phyloP scores from a whole-genome alignment of 2,113 vertebrate species.

The Tragelaphus buxtoni region DNA sequence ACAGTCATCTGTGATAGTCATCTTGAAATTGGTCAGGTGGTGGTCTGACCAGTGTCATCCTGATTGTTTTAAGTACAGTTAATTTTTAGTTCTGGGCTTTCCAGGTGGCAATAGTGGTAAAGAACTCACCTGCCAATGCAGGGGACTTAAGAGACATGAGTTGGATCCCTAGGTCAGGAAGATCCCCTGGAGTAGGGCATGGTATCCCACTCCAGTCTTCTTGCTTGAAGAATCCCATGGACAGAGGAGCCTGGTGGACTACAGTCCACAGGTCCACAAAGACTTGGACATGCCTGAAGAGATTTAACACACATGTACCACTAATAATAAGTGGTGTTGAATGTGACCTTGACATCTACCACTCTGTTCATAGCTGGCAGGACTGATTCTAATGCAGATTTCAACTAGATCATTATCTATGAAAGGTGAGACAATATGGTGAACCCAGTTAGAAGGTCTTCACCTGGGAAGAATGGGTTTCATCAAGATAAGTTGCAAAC shows the following conservation, averaged over 20 bases:
- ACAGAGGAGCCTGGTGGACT: neutral
- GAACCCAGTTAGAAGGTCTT: neutral
- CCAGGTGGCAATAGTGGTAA: neutral
- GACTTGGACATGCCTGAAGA: neutral
- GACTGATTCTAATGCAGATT: neutral
- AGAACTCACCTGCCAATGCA: neutral
- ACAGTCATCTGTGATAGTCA: neutral
- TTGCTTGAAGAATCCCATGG: neutral
- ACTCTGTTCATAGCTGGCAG: neutral
- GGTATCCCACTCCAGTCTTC: neutral
- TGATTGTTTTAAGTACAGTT: neutral
- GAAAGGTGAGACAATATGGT: neutral
- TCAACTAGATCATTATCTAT: neutral
- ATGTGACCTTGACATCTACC: neutral
- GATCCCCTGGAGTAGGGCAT: neutral
- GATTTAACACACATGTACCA: neutral
- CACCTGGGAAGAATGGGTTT: neutral
- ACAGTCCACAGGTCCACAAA: neutral
- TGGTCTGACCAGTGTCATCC: neutral
- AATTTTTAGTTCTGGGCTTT: neutral
- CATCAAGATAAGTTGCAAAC: neutral
- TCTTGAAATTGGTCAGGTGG: neutral
- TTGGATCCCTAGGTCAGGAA: neutral
- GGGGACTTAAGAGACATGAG: neutral
- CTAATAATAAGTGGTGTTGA: neutral